Evolutionary conservation across 2,113 vertebrate genomes (phyloP).

Genomic region (Bubo blakistoni): DNA sequence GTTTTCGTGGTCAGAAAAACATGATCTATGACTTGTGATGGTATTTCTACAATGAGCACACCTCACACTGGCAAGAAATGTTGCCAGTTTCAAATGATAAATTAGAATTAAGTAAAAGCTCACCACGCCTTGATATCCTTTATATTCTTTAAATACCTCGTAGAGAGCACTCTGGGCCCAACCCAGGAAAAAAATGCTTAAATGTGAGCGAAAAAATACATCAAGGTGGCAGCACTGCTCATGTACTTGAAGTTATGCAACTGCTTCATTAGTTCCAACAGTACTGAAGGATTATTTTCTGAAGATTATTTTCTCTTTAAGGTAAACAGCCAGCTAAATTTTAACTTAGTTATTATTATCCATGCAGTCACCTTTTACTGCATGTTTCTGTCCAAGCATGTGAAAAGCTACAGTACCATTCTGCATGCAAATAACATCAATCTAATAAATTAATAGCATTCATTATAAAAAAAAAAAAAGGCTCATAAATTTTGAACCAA

Average conservation of each 20-base stretch:
- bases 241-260: neutral
- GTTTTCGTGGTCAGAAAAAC: slow-evolving; percentile 17
- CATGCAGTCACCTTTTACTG: neutral
- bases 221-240: neutral
- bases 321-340: neutral
- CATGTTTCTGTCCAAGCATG: neutral
- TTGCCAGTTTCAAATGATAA: neutral
- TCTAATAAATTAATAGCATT: neutral
- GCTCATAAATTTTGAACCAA: neutral
- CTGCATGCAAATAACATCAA: neutral
- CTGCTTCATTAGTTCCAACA: neutral
- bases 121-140: neutral
- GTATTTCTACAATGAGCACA: neutral
- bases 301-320: neutral
- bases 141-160: neutral
- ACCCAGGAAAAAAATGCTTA: neutral
- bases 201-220: neutral
- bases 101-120: neutral
- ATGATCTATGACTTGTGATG: neutral
- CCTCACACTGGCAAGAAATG: neutral
- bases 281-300: neutral
- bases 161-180: neutral
- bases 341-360: neutral
- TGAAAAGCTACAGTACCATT: neutral
- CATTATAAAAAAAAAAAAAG: neutral